Conservation (phyloP, 1,140 invertebrate species). For the Arion vulgaris region DNA sequence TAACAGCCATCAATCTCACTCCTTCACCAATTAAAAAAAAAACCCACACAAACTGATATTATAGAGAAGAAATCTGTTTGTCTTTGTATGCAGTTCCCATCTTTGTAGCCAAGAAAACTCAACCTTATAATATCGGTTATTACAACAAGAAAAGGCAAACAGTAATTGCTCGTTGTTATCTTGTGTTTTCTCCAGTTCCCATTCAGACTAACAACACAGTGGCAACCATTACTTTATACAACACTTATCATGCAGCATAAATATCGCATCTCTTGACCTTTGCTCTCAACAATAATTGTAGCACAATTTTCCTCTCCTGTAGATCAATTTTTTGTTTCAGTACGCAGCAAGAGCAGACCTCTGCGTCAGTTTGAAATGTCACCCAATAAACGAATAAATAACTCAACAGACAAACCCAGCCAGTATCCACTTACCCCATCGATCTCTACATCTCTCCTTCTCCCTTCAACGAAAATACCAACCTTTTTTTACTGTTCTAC, state of each 20-base stretch:
- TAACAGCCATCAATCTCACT: too few species aligned
- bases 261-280: neutral
- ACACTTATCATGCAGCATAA: neutral
- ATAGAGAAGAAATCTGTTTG: too few species aligned
- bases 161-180: neutral
- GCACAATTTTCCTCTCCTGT: neutral
- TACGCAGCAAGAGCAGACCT: neutral
- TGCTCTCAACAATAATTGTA: neutral
- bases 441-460: too few species aligned
- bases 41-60: too few species aligned
- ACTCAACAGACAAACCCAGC: neutral
- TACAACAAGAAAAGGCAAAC: neutral
- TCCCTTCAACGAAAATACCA: neutral
- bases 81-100: neutral
- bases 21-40: too few species aligned
- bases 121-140: neutral
- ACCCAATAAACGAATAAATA: neutral
- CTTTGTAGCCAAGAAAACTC: neutral
- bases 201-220: neutral
- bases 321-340: neutral
- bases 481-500: neutral
- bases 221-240: neutral
- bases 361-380: neutral
- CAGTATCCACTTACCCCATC: neutral
- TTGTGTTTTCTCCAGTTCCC: neutral